Percentiles rank a stretch among this genome's conserved stretches.
Conservation (phyloP, 2,113 vertebrate species). For the Anhinga rufa region DNA sequence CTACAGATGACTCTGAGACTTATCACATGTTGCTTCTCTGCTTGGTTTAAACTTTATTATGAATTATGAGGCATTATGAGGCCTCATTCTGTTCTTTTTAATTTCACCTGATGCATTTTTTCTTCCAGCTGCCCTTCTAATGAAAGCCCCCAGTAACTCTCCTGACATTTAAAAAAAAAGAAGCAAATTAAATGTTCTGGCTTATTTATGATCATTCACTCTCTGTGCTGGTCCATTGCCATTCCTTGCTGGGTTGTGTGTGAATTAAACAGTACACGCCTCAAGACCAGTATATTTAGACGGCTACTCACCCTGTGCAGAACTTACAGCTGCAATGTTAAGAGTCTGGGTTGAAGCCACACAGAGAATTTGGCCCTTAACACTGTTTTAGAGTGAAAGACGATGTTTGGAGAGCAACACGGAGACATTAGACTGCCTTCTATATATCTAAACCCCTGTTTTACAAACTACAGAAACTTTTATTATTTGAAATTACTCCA, state of each 20-base stretch:
- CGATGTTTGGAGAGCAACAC: conserved; percentile 21
- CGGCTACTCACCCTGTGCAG: background rate
- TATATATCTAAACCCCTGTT: conserved; percentile 30
- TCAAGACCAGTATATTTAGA: background rate
- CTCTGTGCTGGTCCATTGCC: background rate
- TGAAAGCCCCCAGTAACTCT: background rate
- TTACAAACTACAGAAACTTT: conserved; percentile 55
- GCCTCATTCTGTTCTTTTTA: background rate
- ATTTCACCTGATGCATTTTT: conserved; percentile 14
- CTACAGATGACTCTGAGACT: background rate
- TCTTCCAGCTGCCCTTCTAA: background rate
- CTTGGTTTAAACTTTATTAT: background rate
- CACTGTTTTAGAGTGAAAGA: conserved; percentile 9
- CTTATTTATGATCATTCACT: background rate
- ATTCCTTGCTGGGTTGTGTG: background rate
- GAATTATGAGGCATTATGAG: background rate
- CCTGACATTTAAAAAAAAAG: background rate
- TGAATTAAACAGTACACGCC: background rate
- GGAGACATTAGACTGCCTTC: background rate
- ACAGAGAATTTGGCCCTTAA: conserved; percentile 23
- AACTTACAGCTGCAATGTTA: background rate
- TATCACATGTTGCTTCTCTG: background rate
- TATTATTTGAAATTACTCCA: conserved; percentile 50
- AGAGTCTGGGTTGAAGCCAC: conserved; percentile 13
- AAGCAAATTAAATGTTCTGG: background rate